phyloP scores from a whole-genome alignment of 2,797 vertebrate species.

The Hozukius guyotensis region DNA sequence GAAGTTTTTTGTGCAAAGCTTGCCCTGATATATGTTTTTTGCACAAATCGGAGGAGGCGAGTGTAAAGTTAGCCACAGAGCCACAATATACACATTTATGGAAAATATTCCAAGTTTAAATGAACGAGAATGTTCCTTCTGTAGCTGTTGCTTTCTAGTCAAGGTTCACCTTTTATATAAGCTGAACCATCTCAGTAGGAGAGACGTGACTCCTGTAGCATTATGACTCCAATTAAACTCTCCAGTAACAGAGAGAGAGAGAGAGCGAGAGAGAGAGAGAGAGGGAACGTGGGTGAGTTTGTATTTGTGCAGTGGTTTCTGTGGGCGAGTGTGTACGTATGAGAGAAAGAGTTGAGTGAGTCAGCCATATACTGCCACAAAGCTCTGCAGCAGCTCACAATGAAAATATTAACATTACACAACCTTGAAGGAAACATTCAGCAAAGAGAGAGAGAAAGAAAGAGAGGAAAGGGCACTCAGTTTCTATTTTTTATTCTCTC shows the following conservation, averaged over 20 bases:
- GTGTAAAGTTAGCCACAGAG: not conserved
- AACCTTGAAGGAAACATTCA: conserved; percentile 29
- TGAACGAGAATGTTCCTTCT: not conserved
- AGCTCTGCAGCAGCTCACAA: conserved; percentile 7
- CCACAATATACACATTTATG: not conserved
- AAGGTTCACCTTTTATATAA: conserved; percentile 2
- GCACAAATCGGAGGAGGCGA: not conserved
- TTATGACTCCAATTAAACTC: conserved; percentile 32
- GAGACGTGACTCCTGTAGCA: not conserved
- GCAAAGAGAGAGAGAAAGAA: not conserved
- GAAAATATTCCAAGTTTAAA: not conserved
- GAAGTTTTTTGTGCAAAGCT: not conserved
- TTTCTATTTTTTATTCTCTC: not conserved
- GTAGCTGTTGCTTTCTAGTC: not conserved
- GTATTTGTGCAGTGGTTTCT: conserved; percentile 29
- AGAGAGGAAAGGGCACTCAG: not conserved
- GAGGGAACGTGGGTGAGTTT: conserved; percentile 31
- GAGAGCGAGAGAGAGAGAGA: not conserved
- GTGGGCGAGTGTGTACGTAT: conserved; percentile 35
- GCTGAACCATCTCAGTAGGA: not conserved
- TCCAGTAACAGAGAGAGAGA: not conserved
- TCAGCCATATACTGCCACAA: conserved; percentile 17
- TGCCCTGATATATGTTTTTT: not conserved
- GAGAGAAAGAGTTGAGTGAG: conserved; percentile 32
- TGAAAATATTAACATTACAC: conserved; percentile 5